These are phyloP conservation scores for Cuniculus paca DNA, from an alignment of 2,797 vertebrate genomes.

Conservation along the genomic window DNA sequence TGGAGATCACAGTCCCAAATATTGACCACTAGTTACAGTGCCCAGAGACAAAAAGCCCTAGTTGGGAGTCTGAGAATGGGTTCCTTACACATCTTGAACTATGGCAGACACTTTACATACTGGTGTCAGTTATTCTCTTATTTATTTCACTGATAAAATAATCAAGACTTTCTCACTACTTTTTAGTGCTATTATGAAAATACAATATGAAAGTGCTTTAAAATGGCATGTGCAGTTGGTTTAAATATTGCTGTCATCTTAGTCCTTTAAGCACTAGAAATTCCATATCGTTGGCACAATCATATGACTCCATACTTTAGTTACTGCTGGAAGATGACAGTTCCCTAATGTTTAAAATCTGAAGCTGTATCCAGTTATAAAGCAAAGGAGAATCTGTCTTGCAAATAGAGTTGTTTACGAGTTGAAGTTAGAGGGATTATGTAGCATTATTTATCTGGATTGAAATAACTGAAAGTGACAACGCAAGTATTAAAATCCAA, in stretches of 20 bases:
- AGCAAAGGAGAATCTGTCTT: background rate
- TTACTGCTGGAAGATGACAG: background rate
- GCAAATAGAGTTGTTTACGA: background rate
- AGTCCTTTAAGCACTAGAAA: background rate
- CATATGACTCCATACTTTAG: background rate
- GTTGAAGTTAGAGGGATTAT: background rate
- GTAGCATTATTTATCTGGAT: background rate
- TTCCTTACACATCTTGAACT: background rate
- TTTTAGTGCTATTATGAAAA: background rate
- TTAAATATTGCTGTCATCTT: background rate
- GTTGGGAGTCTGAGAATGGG: background rate
- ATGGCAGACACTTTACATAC: background rate
- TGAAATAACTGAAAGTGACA: background rate
- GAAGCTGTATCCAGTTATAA: background rate
- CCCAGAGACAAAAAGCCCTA: background rate
- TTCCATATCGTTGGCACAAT: background rate
- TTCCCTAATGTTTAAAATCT: background rate
- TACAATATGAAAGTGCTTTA: background rate
- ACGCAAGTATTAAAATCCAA: background rate
- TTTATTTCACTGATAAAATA: background rate
- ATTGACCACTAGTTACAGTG: background rate
- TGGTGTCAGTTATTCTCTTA: background rate
- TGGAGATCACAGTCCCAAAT: background rate
- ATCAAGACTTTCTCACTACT: background rate
- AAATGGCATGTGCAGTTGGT: background rate